Base-by-base conservation (phyloP, 2,888 invertebrate genomes). In the Macropis europaea region DNA sequence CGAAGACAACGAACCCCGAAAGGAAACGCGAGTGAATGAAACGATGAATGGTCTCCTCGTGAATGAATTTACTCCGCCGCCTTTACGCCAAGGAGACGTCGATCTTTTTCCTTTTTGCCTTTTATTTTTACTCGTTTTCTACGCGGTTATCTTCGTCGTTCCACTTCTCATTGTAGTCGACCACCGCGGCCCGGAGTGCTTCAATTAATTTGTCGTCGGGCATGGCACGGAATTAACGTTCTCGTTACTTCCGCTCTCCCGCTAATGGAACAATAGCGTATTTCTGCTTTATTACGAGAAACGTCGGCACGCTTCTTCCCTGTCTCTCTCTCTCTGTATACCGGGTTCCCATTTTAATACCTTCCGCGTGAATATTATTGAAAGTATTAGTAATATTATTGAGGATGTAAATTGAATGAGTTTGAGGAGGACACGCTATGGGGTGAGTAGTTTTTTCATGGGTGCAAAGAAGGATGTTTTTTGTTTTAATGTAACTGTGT, bases 61-160 rank as follows among this genome's bases (percentile, higher is more conserved):
- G 86, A 87, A 87, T 87, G 84, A 84, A 85, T 82, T 82, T 84
- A 84, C 83, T 82, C n/a, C n/a, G 76, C 77, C 76, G 81, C 26
- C 76, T 73, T 75, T 64, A 57, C 64, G 57, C 61, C 52, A 47
- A 47, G 43, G 22, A 38, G 11, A 56, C 43, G n/a, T 13, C 47
- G 53, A 28, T 56, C 47, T 50, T 52, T 42, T 60, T 28, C 17
- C 15, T 47, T 36, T 45, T 68, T 60, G 34, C 59, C 64, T 22
- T 52, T 66, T 61, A n/a, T n/a, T n/a, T n/a, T n/a, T n/a, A n/a
- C n/a, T n/a, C 6, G 19, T 22, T 28, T 28, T 9, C 59, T 48
- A 7, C 50, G 9, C 32, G 9, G 45, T 52, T 19, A 40, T 54
- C 57, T 30, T 42, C 36, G 19, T 42, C 61, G 53, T 56, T 71